These are phyloP conservation scores for Perognathus longimembris DNA, from an alignment of 2,113 vertebrate species.

Conservation along the genomic window DNA sequence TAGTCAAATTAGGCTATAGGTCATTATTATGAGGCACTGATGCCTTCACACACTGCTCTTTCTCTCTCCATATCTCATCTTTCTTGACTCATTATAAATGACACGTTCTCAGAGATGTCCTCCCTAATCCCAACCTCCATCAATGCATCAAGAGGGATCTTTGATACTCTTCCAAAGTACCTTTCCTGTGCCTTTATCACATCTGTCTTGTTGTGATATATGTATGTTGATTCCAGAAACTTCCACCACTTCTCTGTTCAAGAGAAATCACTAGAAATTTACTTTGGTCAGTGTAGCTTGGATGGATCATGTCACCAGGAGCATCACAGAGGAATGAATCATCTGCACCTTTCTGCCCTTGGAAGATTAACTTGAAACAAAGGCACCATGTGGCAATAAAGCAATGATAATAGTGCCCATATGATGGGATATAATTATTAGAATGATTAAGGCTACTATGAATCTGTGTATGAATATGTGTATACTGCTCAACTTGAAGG, in stretches of 20 bases:
- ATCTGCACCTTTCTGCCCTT: not conserved
- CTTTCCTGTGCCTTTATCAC: not conserved
- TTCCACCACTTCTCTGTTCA: not conserved
- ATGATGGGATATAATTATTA: not conserved
- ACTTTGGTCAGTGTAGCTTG: not conserved
- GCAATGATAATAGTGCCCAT: too few relatives aligned
- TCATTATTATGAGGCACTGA: not conserved
- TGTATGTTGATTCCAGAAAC: not conserved
- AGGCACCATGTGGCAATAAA: too few relatives aligned
- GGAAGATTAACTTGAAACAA: not conserved
- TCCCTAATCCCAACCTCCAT: not conserved
- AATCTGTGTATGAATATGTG: not conserved
- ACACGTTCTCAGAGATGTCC: not conserved
- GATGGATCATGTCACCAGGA: not conserved
- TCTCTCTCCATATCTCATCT: not conserved
- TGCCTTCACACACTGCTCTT: not conserved
- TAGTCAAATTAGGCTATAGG: conserved; percentile 35
- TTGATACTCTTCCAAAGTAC: not conserved
- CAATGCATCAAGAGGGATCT: not conserved
- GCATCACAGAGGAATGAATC: not conserved
- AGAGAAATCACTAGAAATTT: not conserved
- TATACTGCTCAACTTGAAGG: not conserved
- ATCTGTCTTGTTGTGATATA: not conserved
- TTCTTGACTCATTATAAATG: not conserved
- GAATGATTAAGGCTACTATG: not conserved